Base-by-base conservation (phyloP, 2,797 vertebrate species). In the Gobionotothen gibberifrons region DNA sequence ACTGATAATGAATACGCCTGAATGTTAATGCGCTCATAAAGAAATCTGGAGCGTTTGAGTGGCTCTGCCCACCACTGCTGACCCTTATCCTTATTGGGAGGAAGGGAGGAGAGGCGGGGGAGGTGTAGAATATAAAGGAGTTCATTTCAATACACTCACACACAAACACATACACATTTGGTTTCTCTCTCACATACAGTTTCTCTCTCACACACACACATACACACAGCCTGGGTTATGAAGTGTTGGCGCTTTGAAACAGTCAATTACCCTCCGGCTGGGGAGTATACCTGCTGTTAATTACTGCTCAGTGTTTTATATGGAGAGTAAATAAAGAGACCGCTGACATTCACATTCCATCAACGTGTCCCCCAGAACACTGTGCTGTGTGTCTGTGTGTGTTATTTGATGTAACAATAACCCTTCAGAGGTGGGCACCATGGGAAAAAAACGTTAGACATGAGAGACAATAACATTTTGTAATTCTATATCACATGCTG, bases 301-400 rank as follows among this genome's bases (percentile, higher is more conserved):
- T 99, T 99, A 98, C 97, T 91, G 91, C 95, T 95, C 95, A 96
- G 95, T 95, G 94, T 96, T 97, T 96, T 96, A 97, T 96, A 96
- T 96, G 96, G 95, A 96, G 95, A 94, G 96, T 98, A 99, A 99
- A 99, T 99, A 98, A 97, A 97, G 95, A 95, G 96, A 94, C 85
- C 96, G 97, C 98, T 99, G 98, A 99, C 98, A 99, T 96, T 97
- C 96, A 97, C 97, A 99, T 99, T 98, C 97, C 97, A 97, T 97
- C 96, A 97, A 93, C 93, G 85, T 91, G 94, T 96, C 95, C 95
- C 95, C 93, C 92, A 94, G 94, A 93, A 92, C 96, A 92, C 94
- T 95, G 93, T 94, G 94, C 95, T 91, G 91, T 79, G 60, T 36
- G 43, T 49, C 71, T 76, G 76, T 75, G 51, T 72, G 66, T 84